Evolutionary conservation across 1,140 invertebrate genomes (phyloP), one percentile per base, ranked within the genome.

Genomic region (Asbolus verrucosus): DNA sequence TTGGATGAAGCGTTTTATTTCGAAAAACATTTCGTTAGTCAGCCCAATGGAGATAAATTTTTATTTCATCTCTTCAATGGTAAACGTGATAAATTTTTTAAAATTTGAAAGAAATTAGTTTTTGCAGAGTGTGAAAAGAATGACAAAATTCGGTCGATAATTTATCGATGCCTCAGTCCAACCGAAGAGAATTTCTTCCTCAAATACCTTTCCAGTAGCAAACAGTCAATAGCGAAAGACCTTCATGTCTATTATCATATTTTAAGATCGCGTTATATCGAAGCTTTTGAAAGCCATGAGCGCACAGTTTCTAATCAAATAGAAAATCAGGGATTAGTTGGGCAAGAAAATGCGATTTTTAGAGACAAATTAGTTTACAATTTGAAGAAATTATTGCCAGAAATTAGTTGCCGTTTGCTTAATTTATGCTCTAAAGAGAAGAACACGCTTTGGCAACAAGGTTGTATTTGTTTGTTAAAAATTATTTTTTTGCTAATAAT

Each of bases 1-100:
- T 6, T 80, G 8, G 74, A 80, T 14, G 78, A 79, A 59, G 79
- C 79, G n/a, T 78, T 80, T 38, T 70, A 77, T 59, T 79, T 80
- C 59, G 67, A 74, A 60, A 69, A 73, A 11, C 71, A 74, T 15
- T 54, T 68, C 31, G 11, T 16, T 11, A 68, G 15, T 14, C n/a
- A 15, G 6, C 8, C 39, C 5, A 65, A 65, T 24, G 71, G 74
- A 61, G 33, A 69, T 9, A 59, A 69, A 9, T 24, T 78, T 6
- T 36, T 78, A 6, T 68, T 21, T 11, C 75, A 78, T 66, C 66
- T 80, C 24, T 79, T 78, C 41, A 54, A 73, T 43, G 77, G 69
- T 71, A 73, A 39, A 33, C 13, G 41, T 39, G 9, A 27, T 11
- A n/a, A 4, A n/a, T 8, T 61, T 63, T 30, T 41, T 41, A 59